Evolutionary conservation across 2,797 vertebrate species (phyloP).

Genomic region (Sylvia borin): DNA sequence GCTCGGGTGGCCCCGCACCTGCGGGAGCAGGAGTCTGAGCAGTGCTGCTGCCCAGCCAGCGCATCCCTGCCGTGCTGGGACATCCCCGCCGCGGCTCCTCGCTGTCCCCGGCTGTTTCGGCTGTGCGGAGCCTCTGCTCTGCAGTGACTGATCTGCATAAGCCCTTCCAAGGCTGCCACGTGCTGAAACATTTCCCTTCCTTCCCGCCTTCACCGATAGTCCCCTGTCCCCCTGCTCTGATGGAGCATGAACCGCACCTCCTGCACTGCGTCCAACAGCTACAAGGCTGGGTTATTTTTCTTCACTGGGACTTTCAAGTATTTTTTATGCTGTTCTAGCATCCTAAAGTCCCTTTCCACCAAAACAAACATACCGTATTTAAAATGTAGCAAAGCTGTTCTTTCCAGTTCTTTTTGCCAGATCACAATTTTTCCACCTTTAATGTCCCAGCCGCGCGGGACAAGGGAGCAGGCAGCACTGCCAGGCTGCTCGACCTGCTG

Average conservation of each 20-base stretch:
- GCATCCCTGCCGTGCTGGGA: rapidly evolving
- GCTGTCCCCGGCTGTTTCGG: rapidly evolving
- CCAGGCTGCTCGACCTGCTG: neutral
- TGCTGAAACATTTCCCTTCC: neutral
- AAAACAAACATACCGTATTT: neutral
- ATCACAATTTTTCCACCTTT: neutral
- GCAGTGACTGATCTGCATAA: neutral
- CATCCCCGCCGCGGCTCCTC: rapidly evolving
- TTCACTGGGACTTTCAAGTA: neutral
- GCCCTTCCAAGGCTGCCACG: neutral
- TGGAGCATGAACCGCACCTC: neutral
- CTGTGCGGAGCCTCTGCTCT: neutral
- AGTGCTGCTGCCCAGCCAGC: neutral
- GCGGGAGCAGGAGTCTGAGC: rapidly evolving
- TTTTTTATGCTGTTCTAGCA: neutral
- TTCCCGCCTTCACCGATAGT: rapidly evolving
- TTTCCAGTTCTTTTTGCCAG: neutral
- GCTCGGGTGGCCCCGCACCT: rapidly evolving
- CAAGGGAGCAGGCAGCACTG: neutral
- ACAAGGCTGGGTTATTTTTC: neutral
- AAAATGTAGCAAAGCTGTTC: neutral
- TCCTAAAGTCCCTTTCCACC: neutral
- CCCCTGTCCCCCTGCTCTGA: neutral
- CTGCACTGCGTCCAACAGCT: neutral
- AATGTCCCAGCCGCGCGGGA: rapidly evolving